Evolutionary conservation across 2,888 invertebrate genomes (phyloP).

Genomic region (Leuctra nigra): DNA sequence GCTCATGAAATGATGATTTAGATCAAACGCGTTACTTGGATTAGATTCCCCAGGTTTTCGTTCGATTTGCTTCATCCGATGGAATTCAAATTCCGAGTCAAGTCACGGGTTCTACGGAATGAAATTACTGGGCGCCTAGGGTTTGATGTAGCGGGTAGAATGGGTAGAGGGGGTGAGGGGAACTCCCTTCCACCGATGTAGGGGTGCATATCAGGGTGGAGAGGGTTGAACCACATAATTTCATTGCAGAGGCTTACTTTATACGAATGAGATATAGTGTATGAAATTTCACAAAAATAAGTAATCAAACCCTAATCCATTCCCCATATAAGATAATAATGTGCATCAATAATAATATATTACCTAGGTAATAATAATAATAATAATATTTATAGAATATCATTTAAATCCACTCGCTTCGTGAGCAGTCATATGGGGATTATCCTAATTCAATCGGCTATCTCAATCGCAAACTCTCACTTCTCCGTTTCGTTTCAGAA

Average conservation of each 20-base stretch:
- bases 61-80: slow-evolving; percentile 17
- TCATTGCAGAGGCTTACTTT: slow-evolving; percentile 6
- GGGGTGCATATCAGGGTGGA: slow-evolving; percentile 1
- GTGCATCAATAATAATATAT: no score
- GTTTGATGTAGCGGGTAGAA: slow-evolving; percentile 1
- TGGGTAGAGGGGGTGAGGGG: background rate
- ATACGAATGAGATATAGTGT: slow-evolving; percentile 9
- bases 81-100: slow-evolving; percentile 15
- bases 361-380: no score
- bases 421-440: no score
- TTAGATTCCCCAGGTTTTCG: slow-evolving; percentile 15
- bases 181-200: background rate
- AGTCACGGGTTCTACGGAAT: slow-evolving; percentile 14
- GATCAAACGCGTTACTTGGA: slow-evolving; percentile 13
- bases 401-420: no score
- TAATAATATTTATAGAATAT: no score
- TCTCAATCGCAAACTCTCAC: no score
- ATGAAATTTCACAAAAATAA: background rate
- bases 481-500: no score
- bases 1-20: slow-evolving; percentile 16
- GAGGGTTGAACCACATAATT: slow-evolving; percentile 7
- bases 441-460: no score
- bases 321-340: no score
- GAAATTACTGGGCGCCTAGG: slow-evolving; percentile 12
- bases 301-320: no score